phyloP scores from a whole-genome alignment of 2,113 vertebrate genomes.

The Periophthalmodon schlosseri region DNA sequence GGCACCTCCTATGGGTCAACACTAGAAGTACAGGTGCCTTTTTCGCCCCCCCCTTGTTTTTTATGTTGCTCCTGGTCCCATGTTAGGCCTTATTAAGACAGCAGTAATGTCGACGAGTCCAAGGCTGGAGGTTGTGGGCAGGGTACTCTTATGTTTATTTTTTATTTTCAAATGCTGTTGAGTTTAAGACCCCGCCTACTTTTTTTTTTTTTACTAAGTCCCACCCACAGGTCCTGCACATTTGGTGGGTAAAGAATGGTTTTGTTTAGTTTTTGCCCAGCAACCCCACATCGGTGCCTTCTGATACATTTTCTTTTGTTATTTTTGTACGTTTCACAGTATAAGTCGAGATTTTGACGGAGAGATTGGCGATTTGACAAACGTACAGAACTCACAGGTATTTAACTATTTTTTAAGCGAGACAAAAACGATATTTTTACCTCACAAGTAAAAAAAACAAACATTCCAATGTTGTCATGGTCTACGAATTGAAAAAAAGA shows the following conservation, averaged over 20 bases:
- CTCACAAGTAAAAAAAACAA: slow-evolving; percentile 87
- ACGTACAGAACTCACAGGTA: slow-evolving; percentile 88
- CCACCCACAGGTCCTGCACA: slow-evolving; percentile 52
- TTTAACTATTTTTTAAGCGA: slow-evolving; percentile 89
- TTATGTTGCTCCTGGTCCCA: slow-evolving; percentile 23
- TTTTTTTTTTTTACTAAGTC: not conserved
- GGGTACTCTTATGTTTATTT: slow-evolving; percentile 59
- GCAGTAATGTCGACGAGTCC: slow-evolving; percentile 22
- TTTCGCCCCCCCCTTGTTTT: slow-evolving; percentile 10
- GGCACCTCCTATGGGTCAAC: slow-evolving; percentile 31
- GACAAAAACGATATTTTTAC: slow-evolving; percentile 86
- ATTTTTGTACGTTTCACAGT: slow-evolving; percentile 62
- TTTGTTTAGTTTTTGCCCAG: slow-evolving; percentile 41
- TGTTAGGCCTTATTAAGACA: slow-evolving; percentile 35
- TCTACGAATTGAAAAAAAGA: slow-evolving; percentile 74
- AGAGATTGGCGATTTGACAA: slow-evolving; percentile 75
- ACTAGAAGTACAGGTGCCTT: slow-evolving; percentile 39
- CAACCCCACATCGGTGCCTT: slow-evolving; percentile 72
- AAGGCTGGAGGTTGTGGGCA: slow-evolving; percentile 47
- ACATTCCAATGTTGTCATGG: slow-evolving; percentile 97
- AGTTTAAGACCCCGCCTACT: slow-evolving; percentile 30
- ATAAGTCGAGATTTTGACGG: slow-evolving; percentile 64
- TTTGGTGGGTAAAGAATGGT: slow-evolving; percentile 48
- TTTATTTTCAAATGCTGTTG: slow-evolving; percentile 37
- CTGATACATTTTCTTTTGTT: slow-evolving; percentile 50